Evolutionary conservation across 35 echinoderm and acorn worm genomes (phyloP).

Genomic region (Acanthaster planci): DNA sequence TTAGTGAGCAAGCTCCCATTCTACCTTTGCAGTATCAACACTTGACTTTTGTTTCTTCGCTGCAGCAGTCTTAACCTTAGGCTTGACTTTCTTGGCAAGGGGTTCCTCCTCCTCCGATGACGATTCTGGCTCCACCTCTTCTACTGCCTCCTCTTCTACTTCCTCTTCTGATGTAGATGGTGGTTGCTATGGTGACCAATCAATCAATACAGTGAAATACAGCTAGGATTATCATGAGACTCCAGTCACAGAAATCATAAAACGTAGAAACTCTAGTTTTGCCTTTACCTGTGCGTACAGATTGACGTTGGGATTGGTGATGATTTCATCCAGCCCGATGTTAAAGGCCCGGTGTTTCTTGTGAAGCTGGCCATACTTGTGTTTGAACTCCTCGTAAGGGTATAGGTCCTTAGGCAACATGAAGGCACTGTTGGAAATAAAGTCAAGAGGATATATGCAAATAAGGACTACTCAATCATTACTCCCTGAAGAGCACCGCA

Average conservation of each 20-base stretch:
- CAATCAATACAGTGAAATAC: neutral
- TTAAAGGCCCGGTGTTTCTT: conserved; percentile 86
- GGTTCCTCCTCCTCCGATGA: conserved; percentile 44
- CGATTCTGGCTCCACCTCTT: conserved; percentile 27
- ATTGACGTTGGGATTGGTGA: conserved; percentile 78
- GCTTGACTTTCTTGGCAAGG: neutral
- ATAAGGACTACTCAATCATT: too few species aligned
- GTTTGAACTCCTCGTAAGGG: conserved; percentile 80
- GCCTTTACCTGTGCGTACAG: conserved; percentile 67
- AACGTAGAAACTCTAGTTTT: too few species aligned
- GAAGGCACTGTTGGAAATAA: conserved; percentile 70
- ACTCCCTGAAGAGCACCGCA: too few species aligned
- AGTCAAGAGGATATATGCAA: neutral
- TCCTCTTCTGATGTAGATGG: conserved; percentile 50
- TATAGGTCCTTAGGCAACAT: conserved; percentile 81
- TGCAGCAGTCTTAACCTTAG: conserved; percentile 10
- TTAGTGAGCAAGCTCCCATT: neutral
- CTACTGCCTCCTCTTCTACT: conserved; percentile 36
- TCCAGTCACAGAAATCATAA: neutral
- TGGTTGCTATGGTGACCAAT: conserved; percentile 23
- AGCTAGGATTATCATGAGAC: neutral
- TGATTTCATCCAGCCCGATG: conserved; percentile 85
- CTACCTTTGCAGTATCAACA: conserved; percentile 1
- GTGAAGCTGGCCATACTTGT: conserved; percentile 83
- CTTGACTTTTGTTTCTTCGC: neutral